These are phyloP conservation scores for Melanophora roralis DNA, from an alignment of 2,888 invertebrate species.

Conservation along the genomic window DNA sequence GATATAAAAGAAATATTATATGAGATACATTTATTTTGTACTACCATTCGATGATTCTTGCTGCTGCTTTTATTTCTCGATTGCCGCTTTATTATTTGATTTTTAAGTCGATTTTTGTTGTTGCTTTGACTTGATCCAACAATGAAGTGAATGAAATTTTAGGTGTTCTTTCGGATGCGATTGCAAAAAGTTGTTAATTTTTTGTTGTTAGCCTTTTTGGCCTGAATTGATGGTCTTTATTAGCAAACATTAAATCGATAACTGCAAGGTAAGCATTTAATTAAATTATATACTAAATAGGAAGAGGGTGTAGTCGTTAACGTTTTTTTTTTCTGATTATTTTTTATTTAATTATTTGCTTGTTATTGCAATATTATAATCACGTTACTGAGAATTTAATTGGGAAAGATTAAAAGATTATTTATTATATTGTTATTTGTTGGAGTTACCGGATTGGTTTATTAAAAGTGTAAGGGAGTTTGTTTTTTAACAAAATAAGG, in stretches of 20 bases:
- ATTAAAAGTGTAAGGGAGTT: too few relatives aligned
- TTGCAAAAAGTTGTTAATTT: slow-evolving; percentile 61
- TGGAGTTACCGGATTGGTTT: too few relatives aligned
- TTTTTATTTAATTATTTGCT: background rate
- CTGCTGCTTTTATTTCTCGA: slow-evolving; percentile 26
- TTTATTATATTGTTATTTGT: background rate
- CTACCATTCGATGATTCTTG: slow-evolving; percentile 31
- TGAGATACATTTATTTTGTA: slow-evolving; percentile 44
- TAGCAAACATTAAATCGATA: slow-evolving; percentile 57
- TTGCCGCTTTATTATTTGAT: slow-evolving; percentile 11
- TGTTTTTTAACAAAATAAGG: too few relatives aligned
- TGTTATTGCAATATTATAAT: background rate
- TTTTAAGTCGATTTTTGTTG: background rate
- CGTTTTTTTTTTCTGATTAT: background rate
- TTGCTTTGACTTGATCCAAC: background rate
- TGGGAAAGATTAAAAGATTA: background rate
- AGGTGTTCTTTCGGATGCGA: slow-evolving; percentile 22
- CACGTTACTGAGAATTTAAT: background rate
- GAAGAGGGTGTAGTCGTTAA: slow-evolving; percentile 55
- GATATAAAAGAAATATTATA: slow-evolving; percentile 48
- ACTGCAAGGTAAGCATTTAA: slow-evolving; percentile 49
- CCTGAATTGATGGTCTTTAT: slow-evolving; percentile 54
- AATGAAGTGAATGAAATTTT: slow-evolving; percentile 35
- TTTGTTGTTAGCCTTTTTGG: slow-evolving; percentile 37
- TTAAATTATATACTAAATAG: slow-evolving; percentile 53